Evolutionary conservation across 1,140 invertebrate genomes (phyloP), one percentile per base, ranked within the genome.

Genomic region (Drosophila ambigua): DNA sequence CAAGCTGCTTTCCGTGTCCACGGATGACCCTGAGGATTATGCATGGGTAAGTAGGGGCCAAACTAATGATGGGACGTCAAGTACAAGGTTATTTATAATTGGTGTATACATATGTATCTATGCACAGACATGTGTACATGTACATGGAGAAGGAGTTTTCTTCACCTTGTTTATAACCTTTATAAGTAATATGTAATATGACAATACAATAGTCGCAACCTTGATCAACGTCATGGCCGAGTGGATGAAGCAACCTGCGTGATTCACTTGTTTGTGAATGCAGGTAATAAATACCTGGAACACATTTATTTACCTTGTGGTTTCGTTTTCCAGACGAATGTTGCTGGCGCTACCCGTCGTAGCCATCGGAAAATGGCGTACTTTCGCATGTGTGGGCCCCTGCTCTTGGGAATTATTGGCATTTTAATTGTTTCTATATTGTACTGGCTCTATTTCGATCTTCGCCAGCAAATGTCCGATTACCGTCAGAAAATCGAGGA

Each of bases 11-110:
- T 92, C 91, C 6, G 91, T 92, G 24, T 92, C 92, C n/a, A 92
- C 92, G 23, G 92, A 92, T 69, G 92, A 93, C 69, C 82, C 90
- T 69, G 92, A 93, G 49, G 92, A 92, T 54, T 92, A 91, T 64
- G 73, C 76, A 69, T 92, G 82, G 85, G 89, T 92, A 90, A 65
- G 46, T 57, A 13, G 11, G 35, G 4, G 35, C 11, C 35, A 11
- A 13, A 39, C 11, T 13, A 39, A 39, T 39, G 2, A 39, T 39
- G 11, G 5, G 35, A 13, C 35, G 48, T 59, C 35, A 51, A 51
- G 48, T 52, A 52, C 48, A 63, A 63, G 60, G 60, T 63, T 54
- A 46, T 9, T n/a, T n/a, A 28, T 39, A 54, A 35, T 54, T 50
- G 35, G 35, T 13, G 11, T 13, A 5, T 51, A 35, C 46, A 45